Percentiles rank a stretch among this genome's conserved stretches.
Conservation (phyloP, 1,140 invertebrate species). For the Cotesia glomerata region DNA sequence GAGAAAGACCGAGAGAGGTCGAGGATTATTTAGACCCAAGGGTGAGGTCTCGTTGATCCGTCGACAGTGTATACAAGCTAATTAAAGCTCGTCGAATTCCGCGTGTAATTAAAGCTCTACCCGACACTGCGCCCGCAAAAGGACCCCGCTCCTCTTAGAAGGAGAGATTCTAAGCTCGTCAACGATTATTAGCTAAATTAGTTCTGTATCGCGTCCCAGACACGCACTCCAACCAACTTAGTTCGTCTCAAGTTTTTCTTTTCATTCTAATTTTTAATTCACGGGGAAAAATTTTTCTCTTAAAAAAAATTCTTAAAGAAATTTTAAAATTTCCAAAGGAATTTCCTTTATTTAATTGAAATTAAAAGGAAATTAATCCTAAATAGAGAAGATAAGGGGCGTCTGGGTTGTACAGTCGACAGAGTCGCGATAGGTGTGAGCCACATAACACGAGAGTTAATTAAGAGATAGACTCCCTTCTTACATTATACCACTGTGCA, state of each 20-base stretch:
- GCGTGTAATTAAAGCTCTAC: constrained; percentile 45
- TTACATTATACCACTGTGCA: not conserved
- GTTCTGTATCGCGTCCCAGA: not conserved
- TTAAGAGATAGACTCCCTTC: constrained; percentile 15
- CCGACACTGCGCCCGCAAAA: constrained; percentile 28
- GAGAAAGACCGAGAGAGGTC: not conserved
- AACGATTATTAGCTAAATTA: constrained; percentile 4
- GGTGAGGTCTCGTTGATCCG: constrained; percentile 8
- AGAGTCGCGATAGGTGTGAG: too few relatives aligned
- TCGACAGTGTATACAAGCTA: constrained; percentile 33
- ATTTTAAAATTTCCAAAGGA: too few relatives aligned
- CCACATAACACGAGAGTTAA: constrained; percentile 3
- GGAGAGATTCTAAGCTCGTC: not conserved
- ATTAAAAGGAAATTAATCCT: too few relatives aligned
- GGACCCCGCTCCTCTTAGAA: not conserved
- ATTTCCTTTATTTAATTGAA: too few relatives aligned
- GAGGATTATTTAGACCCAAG: not conserved
- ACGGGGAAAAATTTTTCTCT: too few relatives aligned
- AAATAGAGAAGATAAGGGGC: too few relatives aligned
- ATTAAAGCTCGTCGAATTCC: constrained; percentile 48
- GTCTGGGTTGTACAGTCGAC: too few relatives aligned
- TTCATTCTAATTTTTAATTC: too few relatives aligned
- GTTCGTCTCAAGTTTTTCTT: too few relatives aligned
- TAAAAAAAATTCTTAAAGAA: too few relatives aligned
- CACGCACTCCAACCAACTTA: too few relatives aligned